These are phyloP conservation scores for Portevinia maculata DNA, from an alignment of 2,888 invertebrate species.

Conservation along the genomic window DNA sequence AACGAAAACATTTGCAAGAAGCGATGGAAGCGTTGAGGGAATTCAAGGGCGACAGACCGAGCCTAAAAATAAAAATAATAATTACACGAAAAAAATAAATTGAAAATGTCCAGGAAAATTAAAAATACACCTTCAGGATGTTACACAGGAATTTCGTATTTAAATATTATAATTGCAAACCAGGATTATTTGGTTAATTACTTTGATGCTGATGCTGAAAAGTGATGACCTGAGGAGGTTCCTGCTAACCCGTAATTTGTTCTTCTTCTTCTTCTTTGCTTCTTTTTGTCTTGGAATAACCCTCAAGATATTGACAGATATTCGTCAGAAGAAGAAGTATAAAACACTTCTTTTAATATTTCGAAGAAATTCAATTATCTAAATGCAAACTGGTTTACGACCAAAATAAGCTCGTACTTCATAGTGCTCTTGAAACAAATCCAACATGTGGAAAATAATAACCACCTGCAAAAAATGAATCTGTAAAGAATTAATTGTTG, in stretches of 20 bases:
- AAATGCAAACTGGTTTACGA: no score
- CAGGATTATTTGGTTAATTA: constrained; percentile 59
- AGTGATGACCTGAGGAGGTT: background rate
- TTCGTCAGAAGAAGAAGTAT: background rate
- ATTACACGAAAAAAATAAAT: constrained; percentile 30
- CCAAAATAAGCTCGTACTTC: no score
- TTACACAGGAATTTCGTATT: constrained; percentile 43
- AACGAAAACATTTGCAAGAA: background rate
- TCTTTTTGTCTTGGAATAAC: no score
- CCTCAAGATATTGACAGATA: no score
- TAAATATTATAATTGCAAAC: constrained; percentile 56
- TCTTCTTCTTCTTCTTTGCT: background rate
- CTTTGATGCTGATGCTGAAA: constrained; percentile 35
- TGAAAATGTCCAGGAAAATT: constrained; percentile 58
- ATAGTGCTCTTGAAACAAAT: no score
- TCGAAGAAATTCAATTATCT: no score
- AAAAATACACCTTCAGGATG: constrained; percentile 60
- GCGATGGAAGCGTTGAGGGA: constrained; percentile 25
- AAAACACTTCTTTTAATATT: background rate
- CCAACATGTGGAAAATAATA: no score
- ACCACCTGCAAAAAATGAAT: no score
- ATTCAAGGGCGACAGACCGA: constrained; percentile 57
- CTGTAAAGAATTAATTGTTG: no score
- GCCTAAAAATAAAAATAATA: constrained; percentile 21
- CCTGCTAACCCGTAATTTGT: background rate